Conservation (phyloP, 2,797 vertebrate species). For the Oreochromis grahami region DNA sequence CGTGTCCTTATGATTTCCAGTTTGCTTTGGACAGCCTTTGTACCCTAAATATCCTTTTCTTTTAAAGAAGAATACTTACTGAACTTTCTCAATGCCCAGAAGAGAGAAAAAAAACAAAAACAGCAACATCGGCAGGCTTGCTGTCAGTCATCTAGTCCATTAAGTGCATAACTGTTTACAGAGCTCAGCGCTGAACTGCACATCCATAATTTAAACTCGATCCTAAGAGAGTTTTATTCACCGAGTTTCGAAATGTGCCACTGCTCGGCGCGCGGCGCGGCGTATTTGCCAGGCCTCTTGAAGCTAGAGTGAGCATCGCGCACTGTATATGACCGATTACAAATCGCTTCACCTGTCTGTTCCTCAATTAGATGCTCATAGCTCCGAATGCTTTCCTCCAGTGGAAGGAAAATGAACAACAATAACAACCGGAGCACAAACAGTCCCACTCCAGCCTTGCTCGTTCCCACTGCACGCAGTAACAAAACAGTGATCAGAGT, state of each 20-base stretch:
- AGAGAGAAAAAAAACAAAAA: background rate
- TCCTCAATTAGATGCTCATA: conserved; percentile 35
- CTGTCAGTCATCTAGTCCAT: conserved; percentile 72
- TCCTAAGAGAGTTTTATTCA: conserved; percentile 58
- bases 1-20: background rate
- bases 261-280: conserved; percentile 18
- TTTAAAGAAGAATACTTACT: background rate
- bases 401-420: conserved; percentile 30
- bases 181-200: conserved; percentile 66
- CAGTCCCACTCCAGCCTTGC: background rate
- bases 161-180: conserved; percentile 74
- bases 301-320: conserved; percentile 4
- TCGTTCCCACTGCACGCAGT: background rate
- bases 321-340: background rate
- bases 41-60: background rate
- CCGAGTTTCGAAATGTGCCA: conserved; percentile 39
- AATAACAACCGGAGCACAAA: conserved; percentile 18
- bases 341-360: conserved; percentile 33
- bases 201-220: conserved; percentile 70
- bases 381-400: conserved; percentile 13
- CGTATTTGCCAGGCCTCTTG: conserved; percentile 32
- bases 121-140: background rate
- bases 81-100: conserved; percentile 9
- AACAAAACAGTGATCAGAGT: conserved; percentile 46
- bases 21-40: background rate